These are phyloP conservation scores for Selene dorsalis DNA, from an alignment of 2,797 vertebrate species.

Conservation along the genomic window DNA sequence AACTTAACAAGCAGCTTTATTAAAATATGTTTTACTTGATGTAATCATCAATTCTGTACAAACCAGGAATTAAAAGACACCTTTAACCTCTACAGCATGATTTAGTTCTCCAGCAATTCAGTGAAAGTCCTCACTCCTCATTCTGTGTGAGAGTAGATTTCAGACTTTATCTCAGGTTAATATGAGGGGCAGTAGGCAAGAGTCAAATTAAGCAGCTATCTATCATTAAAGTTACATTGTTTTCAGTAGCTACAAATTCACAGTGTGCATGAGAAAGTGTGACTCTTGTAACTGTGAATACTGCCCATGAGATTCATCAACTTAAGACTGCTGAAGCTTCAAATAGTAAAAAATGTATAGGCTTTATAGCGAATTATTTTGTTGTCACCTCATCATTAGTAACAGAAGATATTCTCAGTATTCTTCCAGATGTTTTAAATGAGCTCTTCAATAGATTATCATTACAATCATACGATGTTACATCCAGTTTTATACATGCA, in stretches of 20 bases:
- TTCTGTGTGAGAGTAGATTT: neutral
- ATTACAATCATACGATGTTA: no score
- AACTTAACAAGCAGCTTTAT: neutral
- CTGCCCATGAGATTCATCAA: no score
- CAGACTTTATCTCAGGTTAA: neutral
- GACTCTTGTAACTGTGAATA: no score
- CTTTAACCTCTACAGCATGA: neutral
- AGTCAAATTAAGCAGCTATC: neutral
- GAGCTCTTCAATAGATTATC: no score
- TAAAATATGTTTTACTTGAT: neutral
- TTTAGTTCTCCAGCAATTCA: neutral
- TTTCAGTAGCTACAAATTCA: neutral
- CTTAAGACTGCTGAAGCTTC: no score
- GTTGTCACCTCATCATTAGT: no score
- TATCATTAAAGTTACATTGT: neutral
- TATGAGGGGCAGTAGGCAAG: neutral
- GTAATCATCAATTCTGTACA: neutral
- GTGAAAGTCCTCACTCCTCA: neutral
- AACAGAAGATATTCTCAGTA: no score
- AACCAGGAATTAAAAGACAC: neutral
- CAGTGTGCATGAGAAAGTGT: no score
- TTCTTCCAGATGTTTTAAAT: no score
- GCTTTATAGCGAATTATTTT: no score
- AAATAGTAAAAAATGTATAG: no score
- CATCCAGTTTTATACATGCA: no score